These are phyloP conservation scores for Melanotaenia trifasciata DNA, from an alignment of 2,797 vertebrate species.

Conservation along the genomic window DNA sequence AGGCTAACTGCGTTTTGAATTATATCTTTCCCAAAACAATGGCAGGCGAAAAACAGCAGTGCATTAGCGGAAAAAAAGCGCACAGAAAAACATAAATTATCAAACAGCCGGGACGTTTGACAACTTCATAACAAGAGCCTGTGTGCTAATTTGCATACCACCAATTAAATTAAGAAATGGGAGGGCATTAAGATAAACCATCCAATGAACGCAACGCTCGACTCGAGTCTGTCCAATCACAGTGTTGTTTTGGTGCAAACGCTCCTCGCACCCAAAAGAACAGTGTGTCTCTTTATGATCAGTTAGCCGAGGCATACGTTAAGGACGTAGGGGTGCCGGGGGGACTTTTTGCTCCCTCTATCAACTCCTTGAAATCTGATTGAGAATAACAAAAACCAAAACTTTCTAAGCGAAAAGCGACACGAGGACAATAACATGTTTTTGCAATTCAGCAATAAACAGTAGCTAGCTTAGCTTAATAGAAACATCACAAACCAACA, in stretches of 20 bases:
- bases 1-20: neutral
- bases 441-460: slow-evolving; percentile 40
- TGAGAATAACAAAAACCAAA: neutral
- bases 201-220: slow-evolving; percentile 49
- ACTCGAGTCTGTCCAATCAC: slow-evolving; percentile 63
- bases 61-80: neutral
- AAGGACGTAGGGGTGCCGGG: neutral
- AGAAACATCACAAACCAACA: slow-evolving; percentile 28
- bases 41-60: neutral
- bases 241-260: slow-evolving; percentile 73
- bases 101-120: slow-evolving; percentile 26
- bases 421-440: slow-evolving; percentile 4
- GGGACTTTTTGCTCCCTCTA: neutral
- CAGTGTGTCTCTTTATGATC: slow-evolving; percentile 44
- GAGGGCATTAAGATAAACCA: neutral
- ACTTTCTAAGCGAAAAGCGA: neutral
- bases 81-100: neutral
- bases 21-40: neutral
- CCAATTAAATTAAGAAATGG: slow-evolving; percentile 62
- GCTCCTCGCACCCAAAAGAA: slow-evolving; percentile 49
- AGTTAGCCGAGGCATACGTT: slow-evolving; percentile 28
- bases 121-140: slow-evolving; percentile 53
- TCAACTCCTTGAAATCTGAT: neutral
- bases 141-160: slow-evolving; percentile 43
- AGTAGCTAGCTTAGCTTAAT: slow-evolving; percentile 42